Evolutionary conservation across 2,888 invertebrate genomes (phyloP), one percentile per base, ranked within the genome.

Genomic region (Prostheceraeus crozeri): DNA sequence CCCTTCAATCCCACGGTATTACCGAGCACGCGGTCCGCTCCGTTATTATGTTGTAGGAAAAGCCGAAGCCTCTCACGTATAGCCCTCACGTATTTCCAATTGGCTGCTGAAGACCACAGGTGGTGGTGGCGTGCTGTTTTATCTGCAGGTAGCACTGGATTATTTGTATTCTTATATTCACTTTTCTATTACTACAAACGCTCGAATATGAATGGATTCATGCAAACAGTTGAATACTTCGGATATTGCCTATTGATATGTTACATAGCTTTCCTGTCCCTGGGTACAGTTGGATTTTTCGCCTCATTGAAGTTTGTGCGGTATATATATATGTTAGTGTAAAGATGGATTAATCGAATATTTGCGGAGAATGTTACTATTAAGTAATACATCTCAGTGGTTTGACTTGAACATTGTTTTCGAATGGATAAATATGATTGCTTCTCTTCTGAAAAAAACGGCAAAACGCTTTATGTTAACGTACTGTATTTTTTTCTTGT

Each of bases 41-140:
- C n/a, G n/a, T n/a, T n/a, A n/a, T n/a, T n/a, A n/a, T n/a, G n/a
- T n/a, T n/a, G n/a, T n/a, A n/a, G n/a, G n/a, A n/a, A n/a, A n/a
- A n/a, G n/a, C n/a, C n/a, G n/a, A n/a, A n/a, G n/a, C n/a, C n/a
- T n/a, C n/a, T n/a, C n/a, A n/a, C n/a, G 79, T 3, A 74, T 80
- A 35, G 78, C 79, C 1, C 70, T 80, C 61, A 80, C 79, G 60
- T 80, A 80, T 70, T 79, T 79, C 67, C 79, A 79, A 67, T 70
- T 80, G 57, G 75, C 78, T 6, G 74, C 76, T 0, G 80, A 80
- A 68, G 79, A 80, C 67, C 78, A 79, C 67, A 68, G 77, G 33
- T 80, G 80, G 80, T 80, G 79, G 80, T 80, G 80, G 80, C 68
- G 78, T 57, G 77, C 78, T 40, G 72, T 80, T 48, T 75, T 78